Conservation (phyloP, 2,113 vertebrate genomes). For the Ursus arctos region DNA sequence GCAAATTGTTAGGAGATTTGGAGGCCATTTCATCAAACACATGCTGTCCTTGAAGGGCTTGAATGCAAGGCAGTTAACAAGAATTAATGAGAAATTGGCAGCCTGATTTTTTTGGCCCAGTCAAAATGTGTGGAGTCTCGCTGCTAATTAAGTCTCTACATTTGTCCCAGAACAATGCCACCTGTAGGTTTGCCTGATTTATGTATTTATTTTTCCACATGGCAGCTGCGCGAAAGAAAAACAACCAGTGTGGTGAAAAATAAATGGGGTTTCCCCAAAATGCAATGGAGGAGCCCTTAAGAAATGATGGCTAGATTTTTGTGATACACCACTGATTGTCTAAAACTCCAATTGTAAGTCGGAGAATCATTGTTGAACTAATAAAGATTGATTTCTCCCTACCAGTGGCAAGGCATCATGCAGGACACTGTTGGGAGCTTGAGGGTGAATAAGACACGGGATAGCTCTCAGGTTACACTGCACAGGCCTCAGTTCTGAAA, state of each 20-base stretch:
- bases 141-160: slow-evolving; percentile 54
- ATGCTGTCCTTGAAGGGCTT: not conserved
- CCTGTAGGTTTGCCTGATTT: slow-evolving; percentile 65
- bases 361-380: not conserved
- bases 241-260: not conserved
- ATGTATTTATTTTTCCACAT: slow-evolving; percentile 37
- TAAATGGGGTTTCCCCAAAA: not conserved
- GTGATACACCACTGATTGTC: not conserved
- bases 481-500: not conserved
- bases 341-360: not conserved
- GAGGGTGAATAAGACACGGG: not conserved
- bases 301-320: not conserved
- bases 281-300: not conserved
- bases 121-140: slow-evolving; percentile 30
- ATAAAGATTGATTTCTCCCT: not conserved
- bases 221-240: not conserved
- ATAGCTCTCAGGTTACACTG: not conserved
- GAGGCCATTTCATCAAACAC: slow-evolving; percentile 48
- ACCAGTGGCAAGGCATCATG: not conserved
- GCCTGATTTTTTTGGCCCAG: slow-evolving; percentile 52
- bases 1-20: slow-evolving; percentile 13
- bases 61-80: slow-evolving; percentile 33
- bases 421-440: not conserved
- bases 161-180: slow-evolving; percentile 53
- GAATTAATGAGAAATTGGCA: slow-evolving; percentile 75